These are phyloP conservation scores for Cantharis nigra DNA, from an alignment of 2,888 invertebrate genomes.

Conservation along the genomic window DNA sequence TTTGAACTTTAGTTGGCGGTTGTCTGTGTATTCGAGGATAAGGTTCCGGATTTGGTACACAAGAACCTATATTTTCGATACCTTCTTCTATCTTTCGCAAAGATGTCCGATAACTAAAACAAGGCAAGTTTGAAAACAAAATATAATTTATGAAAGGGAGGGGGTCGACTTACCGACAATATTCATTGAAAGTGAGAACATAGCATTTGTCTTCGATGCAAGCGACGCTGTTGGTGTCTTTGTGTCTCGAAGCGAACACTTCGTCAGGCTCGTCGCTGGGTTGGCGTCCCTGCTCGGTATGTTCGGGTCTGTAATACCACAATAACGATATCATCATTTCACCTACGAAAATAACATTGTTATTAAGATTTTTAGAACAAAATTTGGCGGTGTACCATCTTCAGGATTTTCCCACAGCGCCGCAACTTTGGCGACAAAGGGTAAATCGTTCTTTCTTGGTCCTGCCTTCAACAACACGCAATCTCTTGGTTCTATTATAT, in stretches of 20 bases:
- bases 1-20: constrained; percentile 67
- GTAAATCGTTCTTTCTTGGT: constrained; percentile 80
- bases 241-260: constrained; percentile 93
- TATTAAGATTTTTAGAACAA: constrained; percentile 23
- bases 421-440: constrained; percentile 93
- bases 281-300: constrained; percentile 87
- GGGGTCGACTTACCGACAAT: constrained; percentile 77
- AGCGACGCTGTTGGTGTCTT: constrained; percentile 94
- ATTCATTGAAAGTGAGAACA: constrained; percentile 94
- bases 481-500: constrained; percentile 84
- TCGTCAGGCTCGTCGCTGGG: constrained; percentile 84
- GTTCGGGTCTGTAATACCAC: constrained; percentile 98
- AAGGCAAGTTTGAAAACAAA: constrained; percentile 22
- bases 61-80: constrained; percentile 68
- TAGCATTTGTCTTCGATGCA: constrained; percentile 98
- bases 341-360: constrained; percentile 61
- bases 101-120: constrained; percentile 80
- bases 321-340: constrained; percentile 97
- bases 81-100: constrained; percentile 80
- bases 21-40: constrained; percentile 63
- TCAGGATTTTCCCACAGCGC: constrained; percentile 94
- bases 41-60: constrained; percentile 73
- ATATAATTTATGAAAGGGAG: neutral
- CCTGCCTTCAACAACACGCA: constrained; percentile 91
- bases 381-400: constrained; percentile 69